Percentiles rank a stretch among this genome's conserved stretches.
These are phyloP conservation scores for Cataglyphis altisquamis DNA, from an alignment of 2,888 invertebrate species.

Conservation along the genomic window DNA sequence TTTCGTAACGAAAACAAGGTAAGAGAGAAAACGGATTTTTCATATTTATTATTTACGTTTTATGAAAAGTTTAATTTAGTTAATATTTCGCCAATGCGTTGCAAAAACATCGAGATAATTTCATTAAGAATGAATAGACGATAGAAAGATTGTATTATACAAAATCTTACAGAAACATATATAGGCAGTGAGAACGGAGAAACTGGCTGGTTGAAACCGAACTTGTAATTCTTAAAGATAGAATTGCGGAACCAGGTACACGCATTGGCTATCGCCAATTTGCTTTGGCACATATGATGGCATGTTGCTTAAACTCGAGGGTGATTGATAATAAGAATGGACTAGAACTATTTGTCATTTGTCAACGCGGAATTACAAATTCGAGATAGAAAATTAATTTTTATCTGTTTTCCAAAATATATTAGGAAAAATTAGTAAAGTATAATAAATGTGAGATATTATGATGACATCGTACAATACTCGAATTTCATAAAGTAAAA, in stretches of 20 bases:
- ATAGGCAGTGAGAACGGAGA: constrained; percentile 31
- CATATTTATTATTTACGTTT: constrained; percentile 16
- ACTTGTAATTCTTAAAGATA: constrained; percentile 33
- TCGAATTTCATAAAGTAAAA: background rate
- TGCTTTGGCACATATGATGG: constrained; percentile 57
- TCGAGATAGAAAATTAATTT: background rate
- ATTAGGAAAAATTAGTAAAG: background rate
- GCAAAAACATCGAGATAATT: constrained; percentile 45
- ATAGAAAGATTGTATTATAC: background rate
- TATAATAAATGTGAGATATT: constrained; percentile 1
- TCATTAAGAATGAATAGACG: background rate
- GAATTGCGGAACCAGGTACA: constrained; percentile 42
- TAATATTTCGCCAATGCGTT: constrained; percentile 25
- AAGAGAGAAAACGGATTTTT: background rate
- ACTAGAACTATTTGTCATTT: background rate
- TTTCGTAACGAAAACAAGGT: constrained; percentile 19
- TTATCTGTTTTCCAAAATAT: background rate
- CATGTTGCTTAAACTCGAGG: constrained; percentile 29
- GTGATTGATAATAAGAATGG: background rate
- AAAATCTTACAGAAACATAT: background rate
- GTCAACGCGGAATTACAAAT: constrained; percentile 1
- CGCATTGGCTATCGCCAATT: constrained; percentile 26
- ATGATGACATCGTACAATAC: background rate
- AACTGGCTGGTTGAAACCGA: constrained; percentile 28
- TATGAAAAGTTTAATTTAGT: constrained; percentile 3